Conservation (phyloP, 2,113 vertebrate genomes). For the Thunnus thynnus region DNA sequence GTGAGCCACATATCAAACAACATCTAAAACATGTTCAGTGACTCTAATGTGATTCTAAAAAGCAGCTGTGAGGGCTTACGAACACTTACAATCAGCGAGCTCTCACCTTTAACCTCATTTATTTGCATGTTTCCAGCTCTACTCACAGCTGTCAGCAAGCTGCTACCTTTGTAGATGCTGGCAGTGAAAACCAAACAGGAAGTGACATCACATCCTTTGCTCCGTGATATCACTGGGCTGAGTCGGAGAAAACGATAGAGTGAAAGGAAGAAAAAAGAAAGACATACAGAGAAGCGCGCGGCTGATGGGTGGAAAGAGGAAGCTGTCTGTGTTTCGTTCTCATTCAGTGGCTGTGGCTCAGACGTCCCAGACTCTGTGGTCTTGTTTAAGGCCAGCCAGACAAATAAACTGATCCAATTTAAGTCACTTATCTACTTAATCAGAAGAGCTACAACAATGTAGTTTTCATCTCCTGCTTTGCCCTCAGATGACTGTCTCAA, state of each 20-base stretch:
- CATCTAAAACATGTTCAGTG: conserved; percentile 12
- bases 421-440: conserved; percentile 76
- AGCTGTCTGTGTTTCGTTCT: conserved; percentile 78
- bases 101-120: conserved; percentile 71
- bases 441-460: conserved; percentile 36
- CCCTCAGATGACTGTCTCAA: conserved; percentile 27
- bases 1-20: conserved; percentile 28
- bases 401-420: conserved; percentile 77
- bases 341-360: conserved; percentile 69
- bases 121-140: conserved; percentile 81
- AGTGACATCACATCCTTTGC: conserved; percentile 86
- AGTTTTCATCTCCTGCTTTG: conserved; percentile 37
- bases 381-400: conserved; percentile 76
- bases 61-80: conserved; percentile 50
- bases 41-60: conserved; percentile 12
- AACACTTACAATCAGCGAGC: conserved; percentile 50
- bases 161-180: conserved; percentile 62
- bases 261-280: conserved; percentile 70
- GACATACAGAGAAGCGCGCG: conserved; percentile 49
- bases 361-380: conserved; percentile 77
- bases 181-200: conserved; percentile 83
- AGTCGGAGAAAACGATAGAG: conserved; percentile 61
- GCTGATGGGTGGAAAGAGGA: conserved; percentile 85
- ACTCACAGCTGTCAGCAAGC: conserved; percentile 77
- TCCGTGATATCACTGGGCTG: conserved; percentile 81